phyloP scores from a whole-genome alignment of 2,797 vertebrate species.

The Halcyon badia region DNA sequence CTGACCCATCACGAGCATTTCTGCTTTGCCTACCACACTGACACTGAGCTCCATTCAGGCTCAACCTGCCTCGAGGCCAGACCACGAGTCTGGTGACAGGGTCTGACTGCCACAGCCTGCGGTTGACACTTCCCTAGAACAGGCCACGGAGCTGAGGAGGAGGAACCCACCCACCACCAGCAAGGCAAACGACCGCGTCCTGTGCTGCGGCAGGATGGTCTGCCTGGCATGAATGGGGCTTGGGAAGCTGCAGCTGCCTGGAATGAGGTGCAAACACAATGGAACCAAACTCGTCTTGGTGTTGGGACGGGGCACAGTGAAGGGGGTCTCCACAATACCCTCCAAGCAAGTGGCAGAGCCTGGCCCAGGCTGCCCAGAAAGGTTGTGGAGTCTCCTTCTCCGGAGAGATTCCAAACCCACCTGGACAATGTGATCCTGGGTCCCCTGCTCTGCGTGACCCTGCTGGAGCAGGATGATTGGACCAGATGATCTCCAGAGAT shows the following conservation, averaged over 20 bases:
- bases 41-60: background rate
- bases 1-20: background rate
- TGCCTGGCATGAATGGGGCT: background rate
- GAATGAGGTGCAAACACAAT: background rate
- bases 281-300: background rate
- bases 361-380: background rate
- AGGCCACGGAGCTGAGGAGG: background rate
- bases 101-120: background rate
- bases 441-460: background rate
- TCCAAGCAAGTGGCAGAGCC: background rate
- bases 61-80: background rate
- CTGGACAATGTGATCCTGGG: background rate
- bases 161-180: background rate
- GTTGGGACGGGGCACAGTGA: background rate
- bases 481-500: background rate
- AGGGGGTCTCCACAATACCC: background rate
- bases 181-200: background rate
- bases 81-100: accelerated
- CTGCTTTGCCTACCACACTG: background rate
- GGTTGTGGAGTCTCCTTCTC: background rate
- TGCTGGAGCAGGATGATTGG: background rate
- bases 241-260: background rate
- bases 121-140: background rate
- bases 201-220: background rate
- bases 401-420: background rate